Percentiles rank a stretch among this genome's conserved stretches.
Conservation (phyloP, 2,797 vertebrate genomes). For the Ammospiza maritima region DNA sequence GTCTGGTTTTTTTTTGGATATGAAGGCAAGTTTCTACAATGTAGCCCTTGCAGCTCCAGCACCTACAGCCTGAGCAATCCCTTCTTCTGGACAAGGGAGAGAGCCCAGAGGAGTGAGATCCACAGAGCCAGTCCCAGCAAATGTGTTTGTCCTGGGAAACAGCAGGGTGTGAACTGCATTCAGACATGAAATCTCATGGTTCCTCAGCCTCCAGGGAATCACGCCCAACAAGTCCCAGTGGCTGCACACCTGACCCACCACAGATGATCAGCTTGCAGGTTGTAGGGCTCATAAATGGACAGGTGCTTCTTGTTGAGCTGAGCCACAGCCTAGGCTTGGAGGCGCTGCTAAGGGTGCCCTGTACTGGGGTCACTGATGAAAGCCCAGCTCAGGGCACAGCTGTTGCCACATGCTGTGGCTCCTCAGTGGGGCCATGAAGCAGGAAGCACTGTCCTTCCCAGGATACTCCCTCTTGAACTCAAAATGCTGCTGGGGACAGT, state of each 20-base stretch:
- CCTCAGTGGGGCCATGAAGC: constrained; percentile 71
- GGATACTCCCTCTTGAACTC: constrained; percentile 20
- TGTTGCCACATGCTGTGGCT: constrained; percentile 51
- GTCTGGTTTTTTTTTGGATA: background rate
- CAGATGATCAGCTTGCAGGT: constrained; percentile 57
- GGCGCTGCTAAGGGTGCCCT: constrained; percentile 63
- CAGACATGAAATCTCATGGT: background rate
- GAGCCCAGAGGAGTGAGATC: background rate
- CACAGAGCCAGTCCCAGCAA: background rate
- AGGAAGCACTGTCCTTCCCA: constrained; percentile 55
- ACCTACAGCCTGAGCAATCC: background rate
- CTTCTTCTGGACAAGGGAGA: background rate
- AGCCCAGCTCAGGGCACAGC: constrained; percentile 77
- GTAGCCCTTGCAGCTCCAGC: background rate
- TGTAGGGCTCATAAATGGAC: constrained; percentile 67
- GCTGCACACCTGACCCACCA: constrained; percentile 24
- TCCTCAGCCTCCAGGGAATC: background rate
- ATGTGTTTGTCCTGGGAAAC: background rate
- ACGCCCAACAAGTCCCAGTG: background rate
- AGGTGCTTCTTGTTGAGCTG: constrained; percentile 68
- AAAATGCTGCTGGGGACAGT: background rate
- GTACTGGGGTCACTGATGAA: constrained; percentile 69
- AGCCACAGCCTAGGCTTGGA: constrained; percentile 71
- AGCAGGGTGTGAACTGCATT: background rate
- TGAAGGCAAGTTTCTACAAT: background rate